Percentiles rank a stretch among this genome's conserved stretches.
Conservation (phyloP, 1,140 invertebrate genomes). For the Hyles euphorbiae region DNA sequence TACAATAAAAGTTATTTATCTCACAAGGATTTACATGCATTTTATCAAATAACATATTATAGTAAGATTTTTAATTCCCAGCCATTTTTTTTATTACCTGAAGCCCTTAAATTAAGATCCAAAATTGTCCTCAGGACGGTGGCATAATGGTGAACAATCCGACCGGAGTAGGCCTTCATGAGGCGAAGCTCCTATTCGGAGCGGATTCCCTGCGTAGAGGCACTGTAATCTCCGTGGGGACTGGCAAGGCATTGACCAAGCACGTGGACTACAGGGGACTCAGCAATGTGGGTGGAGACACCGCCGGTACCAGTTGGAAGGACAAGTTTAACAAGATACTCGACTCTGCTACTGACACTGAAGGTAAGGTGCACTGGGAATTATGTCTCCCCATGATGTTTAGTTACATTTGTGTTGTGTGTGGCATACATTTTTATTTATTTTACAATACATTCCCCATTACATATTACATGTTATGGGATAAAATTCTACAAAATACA, state of each 20-base stretch:
- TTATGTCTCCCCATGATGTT: too few relatives aligned
- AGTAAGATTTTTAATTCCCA: too few relatives aligned
- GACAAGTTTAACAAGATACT: constrained; percentile 90
- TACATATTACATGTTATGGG: too few relatives aligned
- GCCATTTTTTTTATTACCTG: too few relatives aligned
- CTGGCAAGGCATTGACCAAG: constrained; percentile 78
- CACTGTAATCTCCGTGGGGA: constrained; percentile 93
- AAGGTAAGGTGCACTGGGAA: constrained; percentile 34
- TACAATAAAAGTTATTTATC: too few relatives aligned
- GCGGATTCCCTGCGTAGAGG: constrained; percentile 81
- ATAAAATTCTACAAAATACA: too few relatives aligned
- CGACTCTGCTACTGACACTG: constrained; percentile 88
- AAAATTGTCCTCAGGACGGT: constrained; percentile 78
- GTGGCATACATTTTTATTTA: too few relatives aligned
- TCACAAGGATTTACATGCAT: too few relatives aligned
- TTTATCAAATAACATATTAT: too few relatives aligned
- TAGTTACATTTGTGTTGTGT: too few relatives aligned
- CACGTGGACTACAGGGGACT: constrained; percentile 54
- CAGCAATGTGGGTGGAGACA: constrained; percentile 32
- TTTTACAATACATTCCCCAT: too few relatives aligned
- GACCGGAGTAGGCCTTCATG: constrained; percentile 91
- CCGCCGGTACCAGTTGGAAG: constrained; percentile 80
- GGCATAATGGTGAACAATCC: constrained; percentile 95
- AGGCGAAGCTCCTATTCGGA: constrained; percentile 91
- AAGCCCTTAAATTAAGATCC: too few relatives aligned